A percentile compares a stretch with the other conserved stretches of the same genome.
Conservation (phyloP, 2,797 vertebrate species). For the Pseudochirops corinnae region DNA sequence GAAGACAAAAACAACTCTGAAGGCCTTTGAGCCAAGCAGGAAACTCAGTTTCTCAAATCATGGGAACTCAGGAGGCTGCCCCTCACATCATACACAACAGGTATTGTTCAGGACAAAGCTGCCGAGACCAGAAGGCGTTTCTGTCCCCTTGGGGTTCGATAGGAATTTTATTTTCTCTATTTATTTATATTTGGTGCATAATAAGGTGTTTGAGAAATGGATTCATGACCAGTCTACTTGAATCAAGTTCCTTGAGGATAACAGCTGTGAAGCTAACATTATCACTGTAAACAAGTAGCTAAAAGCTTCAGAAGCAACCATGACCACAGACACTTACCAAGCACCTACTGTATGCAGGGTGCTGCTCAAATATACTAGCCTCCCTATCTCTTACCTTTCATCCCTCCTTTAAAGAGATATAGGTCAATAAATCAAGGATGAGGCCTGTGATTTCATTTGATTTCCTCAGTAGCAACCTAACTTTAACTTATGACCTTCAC, state of each 20-base stretch:
- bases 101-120: slow-evolving; percentile 76
- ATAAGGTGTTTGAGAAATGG: neutral
- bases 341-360: neutral
- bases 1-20: slow-evolving; percentile 66
- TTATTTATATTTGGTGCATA: neutral
- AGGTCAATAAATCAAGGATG: neutral
- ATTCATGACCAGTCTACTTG: neutral
- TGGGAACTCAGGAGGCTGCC: slow-evolving; percentile 65
- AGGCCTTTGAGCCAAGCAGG: slow-evolving; percentile 75
- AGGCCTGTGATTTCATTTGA: neutral
- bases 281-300: neutral
- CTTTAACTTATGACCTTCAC: neutral
- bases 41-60: slow-evolving; percentile 75
- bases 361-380: neutral
- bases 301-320: neutral
- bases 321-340: neutral
- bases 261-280: neutral
- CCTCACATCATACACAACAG: slow-evolving; percentile 63
- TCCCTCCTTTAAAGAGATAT: neutral
- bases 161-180: neutral
- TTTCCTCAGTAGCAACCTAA: neutral
- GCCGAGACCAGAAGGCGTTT: neutral
- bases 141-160: neutral
- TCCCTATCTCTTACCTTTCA: neutral
- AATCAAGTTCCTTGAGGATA: neutral